Conservation (phyloP, 2,888 invertebrate genomes). For the Encarsia formosa region DNA sequence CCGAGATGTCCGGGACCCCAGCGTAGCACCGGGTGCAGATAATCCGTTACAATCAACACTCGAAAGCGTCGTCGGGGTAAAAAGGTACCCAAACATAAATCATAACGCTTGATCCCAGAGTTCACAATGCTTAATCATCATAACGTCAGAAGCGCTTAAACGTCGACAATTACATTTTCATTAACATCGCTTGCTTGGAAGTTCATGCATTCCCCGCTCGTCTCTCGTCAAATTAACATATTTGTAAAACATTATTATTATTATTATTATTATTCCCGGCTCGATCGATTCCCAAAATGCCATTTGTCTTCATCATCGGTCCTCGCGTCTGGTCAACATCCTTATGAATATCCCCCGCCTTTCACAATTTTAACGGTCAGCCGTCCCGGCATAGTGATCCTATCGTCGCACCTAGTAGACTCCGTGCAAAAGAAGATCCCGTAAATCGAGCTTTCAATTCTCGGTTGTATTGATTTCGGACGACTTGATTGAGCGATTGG, state of each 20-base stretch:
- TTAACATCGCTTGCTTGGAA: no score
- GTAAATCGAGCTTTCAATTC: no score
- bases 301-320: conserved; percentile 26
- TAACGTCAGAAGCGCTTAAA: conserved; percentile 16
- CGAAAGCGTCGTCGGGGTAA: no score
- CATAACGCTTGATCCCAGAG: neutral
- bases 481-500: no score
- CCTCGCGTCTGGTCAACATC: conserved; percentile 16
- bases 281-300: conserved; percentile 6
- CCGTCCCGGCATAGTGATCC: no score
- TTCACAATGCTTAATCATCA: conserved; percentile 21
- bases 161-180: conserved; percentile 13
- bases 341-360: conserved; percentile 18
- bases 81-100: neutral
- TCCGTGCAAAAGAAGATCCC: no score
- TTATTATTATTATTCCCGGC: conserved; percentile 17
- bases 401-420: no score
- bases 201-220: conserved; percentile 1
- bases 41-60: no score
- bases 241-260: conserved; percentile 18
- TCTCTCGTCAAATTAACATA: conserved; percentile 23
- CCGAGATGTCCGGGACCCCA: no score
- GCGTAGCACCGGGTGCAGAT: no score
- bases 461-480: no score
- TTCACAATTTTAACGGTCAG: no score